phyloP scores from a whole-genome alignment of 2,888 invertebrate species.

The Cataglyphis altisquamis region DNA sequence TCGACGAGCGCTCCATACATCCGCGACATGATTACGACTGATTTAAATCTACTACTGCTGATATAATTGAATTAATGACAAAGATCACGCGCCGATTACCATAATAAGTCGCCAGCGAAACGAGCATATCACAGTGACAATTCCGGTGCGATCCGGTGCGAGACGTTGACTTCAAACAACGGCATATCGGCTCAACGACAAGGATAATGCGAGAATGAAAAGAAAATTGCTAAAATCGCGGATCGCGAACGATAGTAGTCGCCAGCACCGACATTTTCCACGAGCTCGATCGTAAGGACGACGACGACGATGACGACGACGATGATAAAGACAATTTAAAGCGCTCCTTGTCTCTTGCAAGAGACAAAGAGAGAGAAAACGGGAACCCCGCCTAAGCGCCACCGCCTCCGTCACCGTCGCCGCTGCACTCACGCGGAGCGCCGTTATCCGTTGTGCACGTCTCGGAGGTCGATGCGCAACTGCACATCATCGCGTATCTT shows the following conservation, averaged over 20 bases:
- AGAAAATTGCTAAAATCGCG: background rate
- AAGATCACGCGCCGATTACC: conserved; percentile 70
- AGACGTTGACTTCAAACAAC: conserved; percentile 16
- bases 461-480: conserved; percentile 74
- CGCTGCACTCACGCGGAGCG: conserved; percentile 47
- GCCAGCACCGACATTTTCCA: conserved; percentile 26
- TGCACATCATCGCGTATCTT: conserved; percentile 61
- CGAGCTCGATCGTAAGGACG: background rate
- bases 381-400: conserved; percentile 46
- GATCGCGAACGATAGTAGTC: conserved; percentile 24
- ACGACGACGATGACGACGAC: conserved; percentile 46
- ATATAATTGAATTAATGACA: background rate
- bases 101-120: conserved; percentile 80
- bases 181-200: conserved; percentile 22
- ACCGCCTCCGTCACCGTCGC: conserved; percentile 2
- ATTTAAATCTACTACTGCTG: background rate
- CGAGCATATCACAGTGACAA: conserved; percentile 80
- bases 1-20: background rate
- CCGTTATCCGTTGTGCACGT: conserved; percentile 55
- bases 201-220: background rate
- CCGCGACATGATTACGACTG: background rate
- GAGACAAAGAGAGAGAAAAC: conserved; percentile 6
- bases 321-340: conserved; percentile 15
- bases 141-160: conserved; percentile 42
- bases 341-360: background rate